Conservation (phyloP, 2,797 vertebrate genomes). For the Hypotaenidia philippensis region DNA sequence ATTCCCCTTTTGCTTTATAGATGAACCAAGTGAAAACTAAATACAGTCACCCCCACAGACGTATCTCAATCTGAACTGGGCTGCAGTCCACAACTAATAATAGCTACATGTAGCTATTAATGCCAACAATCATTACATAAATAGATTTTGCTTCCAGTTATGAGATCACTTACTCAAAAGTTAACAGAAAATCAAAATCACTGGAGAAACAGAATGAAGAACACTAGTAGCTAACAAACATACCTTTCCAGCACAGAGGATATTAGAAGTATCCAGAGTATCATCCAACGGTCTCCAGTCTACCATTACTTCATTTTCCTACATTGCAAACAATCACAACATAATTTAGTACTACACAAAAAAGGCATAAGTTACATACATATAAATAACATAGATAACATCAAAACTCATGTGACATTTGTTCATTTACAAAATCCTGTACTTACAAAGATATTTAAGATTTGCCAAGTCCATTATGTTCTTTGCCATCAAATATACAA, state of each 20-base stretch:
- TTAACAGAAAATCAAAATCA: background rate
- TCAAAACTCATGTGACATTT: background rate
- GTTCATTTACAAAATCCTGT: background rate
- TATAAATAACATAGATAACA: background rate
- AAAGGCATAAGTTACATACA: background rate
- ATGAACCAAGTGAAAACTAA: background rate
- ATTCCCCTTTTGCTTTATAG: background rate
- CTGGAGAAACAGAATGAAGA: background rate
- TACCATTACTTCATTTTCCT: slow-evolving; percentile 92
- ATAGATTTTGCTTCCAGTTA: background rate
- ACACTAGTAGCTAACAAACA: background rate
- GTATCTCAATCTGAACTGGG: background rate
- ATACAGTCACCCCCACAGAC: background rate
- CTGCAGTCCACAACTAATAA: background rate
- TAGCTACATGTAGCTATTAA: background rate
- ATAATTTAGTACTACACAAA: background rate
- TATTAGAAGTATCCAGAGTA: slow-evolving; percentile 90
- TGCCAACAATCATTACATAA: background rate
- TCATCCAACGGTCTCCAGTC: slow-evolving; percentile 94
- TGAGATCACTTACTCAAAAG: background rate
- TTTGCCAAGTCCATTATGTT: background rate
- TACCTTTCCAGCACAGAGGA: slow-evolving; percentile 96
- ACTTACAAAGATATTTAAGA: background rate
- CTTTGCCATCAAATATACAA: background rate
- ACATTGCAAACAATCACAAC: slow-evolving; percentile 44